Base-by-base conservation (phyloP, 2,888 invertebrate genomes). In the Amblyteles armatorius region DNA sequence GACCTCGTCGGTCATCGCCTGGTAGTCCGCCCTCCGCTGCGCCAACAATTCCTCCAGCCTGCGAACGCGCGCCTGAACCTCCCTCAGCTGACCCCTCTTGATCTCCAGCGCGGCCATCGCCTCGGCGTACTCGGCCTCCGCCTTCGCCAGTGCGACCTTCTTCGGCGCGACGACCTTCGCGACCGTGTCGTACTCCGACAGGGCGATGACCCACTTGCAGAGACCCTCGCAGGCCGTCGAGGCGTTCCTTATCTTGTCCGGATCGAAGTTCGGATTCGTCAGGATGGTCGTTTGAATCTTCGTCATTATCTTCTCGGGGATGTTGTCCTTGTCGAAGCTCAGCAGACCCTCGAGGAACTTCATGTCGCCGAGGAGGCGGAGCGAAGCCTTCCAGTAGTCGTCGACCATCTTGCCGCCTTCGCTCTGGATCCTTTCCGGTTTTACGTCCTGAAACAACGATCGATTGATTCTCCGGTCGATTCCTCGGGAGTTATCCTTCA, bases 151-250 rank as follows among this genome's bases (percentile, higher is more conserved):
- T 0, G 98, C 97, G 86, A 97, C 95, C 93, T 98, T 98, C 94
- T 99, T 99, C 0, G 99, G 99, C 0, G 98, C 99, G 26, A 98
- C 97, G 19, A 98, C 96, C 94, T 97, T 97, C 0, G 98, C 98
- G 0, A 99, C 98, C 89, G 97, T 97, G 93, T 99, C 99, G 93
- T 99, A 99, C 91, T 98, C 97, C 2, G 98, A 97, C 93, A 99
- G 96, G 0, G 99, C 99, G 86, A 98, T 96, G 13, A 99, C 98
- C 99, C 99, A 99, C 91, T 97, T 97, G 93, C 98, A 99, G 90
- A 98, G 95, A 86, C 97, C 98, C 94, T 99, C 98, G 90, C 97
- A 98, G 11, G 99, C 99, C 0, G 97, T 96, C 0, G 99, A 98
- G 0, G 98, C 98, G 0, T 96, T 94, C 91, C 96, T 96, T 65